Evolutionary conservation across 2,113 vertebrate genomes (phyloP).

Genomic region (Silurus meridionalis): DNA sequence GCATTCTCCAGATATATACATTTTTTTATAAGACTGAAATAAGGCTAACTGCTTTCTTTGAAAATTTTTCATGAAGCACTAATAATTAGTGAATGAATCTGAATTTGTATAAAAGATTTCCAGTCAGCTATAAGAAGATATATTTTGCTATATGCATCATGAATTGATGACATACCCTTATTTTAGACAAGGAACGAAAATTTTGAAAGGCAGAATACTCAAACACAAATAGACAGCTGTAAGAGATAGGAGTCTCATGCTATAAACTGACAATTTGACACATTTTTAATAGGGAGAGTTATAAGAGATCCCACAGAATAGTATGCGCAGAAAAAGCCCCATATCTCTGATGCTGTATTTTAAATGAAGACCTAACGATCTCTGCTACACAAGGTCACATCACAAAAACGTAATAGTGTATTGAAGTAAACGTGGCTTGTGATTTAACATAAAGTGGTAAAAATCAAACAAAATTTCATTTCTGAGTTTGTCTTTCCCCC

Average conservation of each 20-base stretch:
- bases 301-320: not conserved
- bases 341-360: not conserved
- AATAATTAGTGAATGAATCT: conserved; percentile 2
- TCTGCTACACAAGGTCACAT: conserved; percentile 27
- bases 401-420: conserved; percentile 56
- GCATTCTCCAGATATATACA: conserved; percentile 43
- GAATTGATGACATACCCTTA: not conserved
- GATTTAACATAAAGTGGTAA: not conserved
- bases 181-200: not conserved
- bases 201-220: not conserved
- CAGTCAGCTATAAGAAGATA: not conserved
- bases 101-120: conserved; percentile 5
- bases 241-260: not conserved
- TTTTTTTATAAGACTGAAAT: conserved; percentile 41
- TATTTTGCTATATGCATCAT: not conserved
- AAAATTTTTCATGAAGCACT: conserved; percentile 29
- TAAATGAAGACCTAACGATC: not conserved
- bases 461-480: not conserved
- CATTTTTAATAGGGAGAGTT: not conserved
- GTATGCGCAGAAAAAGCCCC: not conserved
- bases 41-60: conserved; percentile 46
- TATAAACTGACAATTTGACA: not conserved
- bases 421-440: conserved; percentile 17
- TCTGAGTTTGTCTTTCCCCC: not conserved
- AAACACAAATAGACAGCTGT: conserved; percentile 7